Percentiles rank a stretch among this genome's conserved stretches.
Conservation (phyloP, 2,113 vertebrate genomes). For the Chionodraco myersi region DNA sequence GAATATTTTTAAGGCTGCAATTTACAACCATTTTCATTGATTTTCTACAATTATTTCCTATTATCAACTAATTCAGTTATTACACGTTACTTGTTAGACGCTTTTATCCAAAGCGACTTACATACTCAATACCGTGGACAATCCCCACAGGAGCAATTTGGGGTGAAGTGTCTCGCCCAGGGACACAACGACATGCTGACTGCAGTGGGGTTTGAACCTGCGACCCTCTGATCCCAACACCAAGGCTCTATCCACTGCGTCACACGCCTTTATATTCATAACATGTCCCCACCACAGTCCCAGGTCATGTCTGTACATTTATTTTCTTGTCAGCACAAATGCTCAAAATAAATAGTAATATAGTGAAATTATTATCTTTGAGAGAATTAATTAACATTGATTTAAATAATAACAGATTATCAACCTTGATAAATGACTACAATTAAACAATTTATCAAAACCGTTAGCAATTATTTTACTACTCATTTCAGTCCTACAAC, state of each 20-base stretch:
- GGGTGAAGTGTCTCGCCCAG: too few species aligned
- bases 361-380: too few species aligned
- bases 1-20: background rate
- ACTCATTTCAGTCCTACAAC: background rate
- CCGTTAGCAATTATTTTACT: background rate
- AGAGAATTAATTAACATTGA: background rate
- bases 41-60: background rate
- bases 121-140: too few species aligned
- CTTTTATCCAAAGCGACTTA: too few species aligned
- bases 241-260: too few species aligned
- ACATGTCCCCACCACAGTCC: too few species aligned
- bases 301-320: background rate
- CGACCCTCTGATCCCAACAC: too few species aligned
- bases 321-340: background rate
- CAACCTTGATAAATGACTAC: background rate
- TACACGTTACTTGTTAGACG: too few species aligned
- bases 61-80: background rate
- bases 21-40: background rate
- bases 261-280: too few species aligned
- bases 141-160: too few species aligned
- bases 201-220: too few species aligned
- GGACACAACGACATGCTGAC: too few species aligned
- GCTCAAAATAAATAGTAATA: background rate
- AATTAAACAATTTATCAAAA: background rate
- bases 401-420: background rate